Evolutionary conservation across 2,888 invertebrate species (phyloP).

Genomic region (Torymus tubicola): DNA sequence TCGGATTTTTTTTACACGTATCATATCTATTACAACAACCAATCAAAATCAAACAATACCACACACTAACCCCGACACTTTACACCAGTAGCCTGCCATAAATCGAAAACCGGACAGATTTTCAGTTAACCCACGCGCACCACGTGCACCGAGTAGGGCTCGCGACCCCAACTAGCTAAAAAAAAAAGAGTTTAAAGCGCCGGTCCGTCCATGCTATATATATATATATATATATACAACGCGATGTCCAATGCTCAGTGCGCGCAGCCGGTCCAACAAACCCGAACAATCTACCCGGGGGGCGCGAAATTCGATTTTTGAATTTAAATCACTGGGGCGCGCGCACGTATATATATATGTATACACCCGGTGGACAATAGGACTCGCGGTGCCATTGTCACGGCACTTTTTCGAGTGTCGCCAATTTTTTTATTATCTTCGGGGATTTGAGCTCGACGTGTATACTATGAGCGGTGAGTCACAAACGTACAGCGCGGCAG

Average conservation of each 20-base stretch:
- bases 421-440: slow-evolving; percentile 57
- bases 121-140: slow-evolving; percentile 5
- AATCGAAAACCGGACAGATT: slow-evolving; percentile 22
- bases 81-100: neutral
- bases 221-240: no score
- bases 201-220: neutral
- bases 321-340: slow-evolving; percentile 68
- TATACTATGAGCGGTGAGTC: slow-evolving; percentile 14
- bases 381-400: no score
- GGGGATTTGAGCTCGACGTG: slow-evolving; percentile 37
- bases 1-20: no score
- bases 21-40: no score
- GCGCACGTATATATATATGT: neutral
- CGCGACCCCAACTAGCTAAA: neutral
- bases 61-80: no score
- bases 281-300: slow-evolving; percentile 68
- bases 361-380: no score
- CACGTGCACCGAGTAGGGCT: no score
- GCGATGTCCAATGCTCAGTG: slow-evolving; percentile 12
- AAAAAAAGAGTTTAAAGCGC: slow-evolving; percentile 51
- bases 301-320: slow-evolving; percentile 72
- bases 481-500: neutral
- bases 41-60: no score
- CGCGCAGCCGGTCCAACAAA: slow-evolving; percentile 66
- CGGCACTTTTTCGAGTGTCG: slow-evolving; percentile 52